Evolutionary conservation across 2,888 invertebrate genomes (phyloP).

Genomic region (Alcis repandata): DNA sequence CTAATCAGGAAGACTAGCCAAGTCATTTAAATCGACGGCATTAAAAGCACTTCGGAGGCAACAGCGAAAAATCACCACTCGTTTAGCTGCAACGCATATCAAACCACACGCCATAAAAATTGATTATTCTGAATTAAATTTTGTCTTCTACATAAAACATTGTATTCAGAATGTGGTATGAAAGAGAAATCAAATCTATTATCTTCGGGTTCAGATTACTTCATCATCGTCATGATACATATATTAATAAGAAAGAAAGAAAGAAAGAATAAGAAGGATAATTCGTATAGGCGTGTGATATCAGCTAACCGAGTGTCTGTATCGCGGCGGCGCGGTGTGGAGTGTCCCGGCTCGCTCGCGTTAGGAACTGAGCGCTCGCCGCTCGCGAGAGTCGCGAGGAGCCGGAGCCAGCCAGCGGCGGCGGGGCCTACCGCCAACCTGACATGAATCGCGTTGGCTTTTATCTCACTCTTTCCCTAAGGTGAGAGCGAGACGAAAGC

Average conservation of each 20-base stretch:
- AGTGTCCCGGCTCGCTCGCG: conserved; percentile 60
- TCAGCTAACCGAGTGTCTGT: background rate
- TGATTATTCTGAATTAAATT: background rate
- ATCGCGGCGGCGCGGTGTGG: conserved; percentile 42
- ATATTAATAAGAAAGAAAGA: background rate
- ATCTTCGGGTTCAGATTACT: no score
- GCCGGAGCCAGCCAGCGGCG: no score
- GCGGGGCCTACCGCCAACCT: no score
- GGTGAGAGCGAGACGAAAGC: no score
- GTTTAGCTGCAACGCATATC: background rate
- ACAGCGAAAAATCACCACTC: conserved; percentile 13
- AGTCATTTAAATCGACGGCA: conserved; percentile 22
- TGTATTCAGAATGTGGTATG: no score
- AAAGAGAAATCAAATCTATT: no score
- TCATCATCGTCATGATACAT: no score
- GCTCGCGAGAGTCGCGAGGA: conserved; percentile 19
- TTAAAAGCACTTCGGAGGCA: conserved; percentile 20
- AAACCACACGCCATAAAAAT: conserved; percentile 9
- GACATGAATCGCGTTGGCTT: no score
- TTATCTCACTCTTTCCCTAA: no score
- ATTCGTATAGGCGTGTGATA: no score
- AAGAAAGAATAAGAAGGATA: no score
- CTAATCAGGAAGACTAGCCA: conserved; percentile 41
- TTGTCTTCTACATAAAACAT: no score
- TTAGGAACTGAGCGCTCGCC: conserved; percentile 47